Evolutionary conservation across 2,888 invertebrate species (phyloP), one percentile per base, ranked within the genome.

Genomic region (Trissolcus brochymenae): DNA sequence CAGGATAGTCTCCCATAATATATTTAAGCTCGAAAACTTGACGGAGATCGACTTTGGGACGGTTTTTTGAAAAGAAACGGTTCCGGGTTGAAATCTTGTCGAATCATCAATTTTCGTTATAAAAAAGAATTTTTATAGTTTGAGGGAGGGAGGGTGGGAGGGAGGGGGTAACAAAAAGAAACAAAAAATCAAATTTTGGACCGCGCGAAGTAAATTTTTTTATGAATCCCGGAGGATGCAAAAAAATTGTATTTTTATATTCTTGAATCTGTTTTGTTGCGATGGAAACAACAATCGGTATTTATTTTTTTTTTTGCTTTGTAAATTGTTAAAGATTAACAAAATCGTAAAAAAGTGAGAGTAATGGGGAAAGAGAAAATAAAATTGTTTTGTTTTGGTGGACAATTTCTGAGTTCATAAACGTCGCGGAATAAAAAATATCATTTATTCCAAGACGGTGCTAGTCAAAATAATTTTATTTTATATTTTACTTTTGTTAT

Each of bases 81-180:
- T 64, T 77, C 41, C 35, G 4, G 53, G 57, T 74, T 68, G 62
- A 68, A 74, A 64, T 74, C 29, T 74, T 68, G 67, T 74, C 62
- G 74, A 59, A 68, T 75, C 62, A 17, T 61, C 25, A 21, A 46
- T 46, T 16, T 19, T 41, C 35, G 35, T 1, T 25, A 6, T n/a
- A n/a, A n/a, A 4, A 35, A 35, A 1, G 9, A 9, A 35, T 35
- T 35, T 35, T 35, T 35, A 11, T 35, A 35, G 6, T 35, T 35
- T 35, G 4, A n/a, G n/a, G n/a, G n/a, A n/a, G n/a, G n/a, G n/a
- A n/a, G n/a, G n/a, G n/a, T n/a, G n/a, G n/a, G n/a, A n/a, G n/a
- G 25, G 4, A 25, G 4, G 25, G 25, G 6, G 4, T 0, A 25
- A 25, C 25, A 25, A 25, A 25, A 25, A 25, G 3, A 4, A 21